Evolutionary conservation across 2,797 vertebrate species (phyloP).

Genomic region (Mus caroli): DNA sequence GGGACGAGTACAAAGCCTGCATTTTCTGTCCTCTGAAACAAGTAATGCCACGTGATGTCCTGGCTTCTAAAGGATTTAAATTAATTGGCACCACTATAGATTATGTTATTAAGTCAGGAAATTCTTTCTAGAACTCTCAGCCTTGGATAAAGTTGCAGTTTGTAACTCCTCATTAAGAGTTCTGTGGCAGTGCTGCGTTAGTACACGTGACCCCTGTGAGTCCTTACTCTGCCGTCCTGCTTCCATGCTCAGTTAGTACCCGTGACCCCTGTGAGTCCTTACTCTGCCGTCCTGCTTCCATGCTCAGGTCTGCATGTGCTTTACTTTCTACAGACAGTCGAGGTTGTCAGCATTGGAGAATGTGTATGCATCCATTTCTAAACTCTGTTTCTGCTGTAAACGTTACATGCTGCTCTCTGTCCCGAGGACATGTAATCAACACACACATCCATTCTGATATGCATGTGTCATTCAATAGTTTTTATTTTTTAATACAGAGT

Average conservation of each 20-base stretch:
- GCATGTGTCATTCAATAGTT: slow-evolving; percentile 28
- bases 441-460: neutral
- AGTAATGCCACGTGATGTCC: neutral
- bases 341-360: slow-evolving; percentile 43
- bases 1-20: neutral
- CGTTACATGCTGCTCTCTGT: slow-evolving; percentile 26
- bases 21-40: slow-evolving; percentile 45
- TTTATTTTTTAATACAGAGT: neutral
- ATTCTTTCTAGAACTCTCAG: slow-evolving; percentile 33
- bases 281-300: neutral
- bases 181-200: neutral
- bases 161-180: slow-evolving; percentile 40
- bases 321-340: slow-evolving; percentile 17
- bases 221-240: neutral
- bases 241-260: neutral
- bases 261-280: neutral
- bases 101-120: slow-evolving; percentile 32
- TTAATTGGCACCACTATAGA: neutral
- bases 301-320: neutral
- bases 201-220: neutral
- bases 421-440: neutral
- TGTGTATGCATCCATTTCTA: slow-evolving; percentile 19
- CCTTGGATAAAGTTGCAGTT: neutral
- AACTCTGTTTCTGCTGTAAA: slow-evolving; percentile 24
- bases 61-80: slow-evolving; percentile 40